These are phyloP conservation scores for Petrolisthes cinctipes DNA, from an alignment of 2,888 invertebrate species.

Conservation along the genomic window DNA sequence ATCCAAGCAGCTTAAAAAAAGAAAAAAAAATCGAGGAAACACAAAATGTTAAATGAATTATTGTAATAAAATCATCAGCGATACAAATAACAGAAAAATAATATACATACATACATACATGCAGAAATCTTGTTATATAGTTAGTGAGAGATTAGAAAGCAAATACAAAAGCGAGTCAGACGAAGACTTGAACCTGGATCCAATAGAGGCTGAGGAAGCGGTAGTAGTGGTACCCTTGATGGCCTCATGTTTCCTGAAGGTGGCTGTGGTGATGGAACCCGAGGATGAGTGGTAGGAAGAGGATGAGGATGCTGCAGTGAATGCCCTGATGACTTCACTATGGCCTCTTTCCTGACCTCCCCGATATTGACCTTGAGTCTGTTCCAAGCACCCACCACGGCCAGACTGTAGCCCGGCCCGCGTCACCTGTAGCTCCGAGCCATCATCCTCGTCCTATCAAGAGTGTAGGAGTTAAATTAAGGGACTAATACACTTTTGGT, in stretches of 20 bases:
- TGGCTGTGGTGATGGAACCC: conserved; percentile 38
- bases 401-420: conserved; percentile 38
- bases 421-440: conserved; percentile 37
- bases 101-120: no score
- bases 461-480: background rate
- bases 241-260: conserved; percentile 41
- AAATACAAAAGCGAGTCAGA: no score
- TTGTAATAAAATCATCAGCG: no score
- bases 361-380: background rate
- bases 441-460: conserved; percentile 39
- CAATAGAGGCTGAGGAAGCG: background rate
- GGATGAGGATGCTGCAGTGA: background rate
- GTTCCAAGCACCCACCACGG: background rate
- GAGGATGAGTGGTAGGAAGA: background rate
- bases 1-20: no score
- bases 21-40: no score
- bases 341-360: background rate
- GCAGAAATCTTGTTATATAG: no score
- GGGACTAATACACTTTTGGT: background rate
- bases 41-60: no score
- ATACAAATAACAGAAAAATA: no score
- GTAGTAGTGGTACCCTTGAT: background rate
- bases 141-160: no score
- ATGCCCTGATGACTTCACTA: background rate
- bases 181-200: no score